Percentiles rank a stretch among this genome's conserved stretches.
These are phyloP conservation scores for Zhuqinia jingwanae DNA, from an alignment of 2,888 invertebrate genomes.

Conservation along the genomic window DNA sequence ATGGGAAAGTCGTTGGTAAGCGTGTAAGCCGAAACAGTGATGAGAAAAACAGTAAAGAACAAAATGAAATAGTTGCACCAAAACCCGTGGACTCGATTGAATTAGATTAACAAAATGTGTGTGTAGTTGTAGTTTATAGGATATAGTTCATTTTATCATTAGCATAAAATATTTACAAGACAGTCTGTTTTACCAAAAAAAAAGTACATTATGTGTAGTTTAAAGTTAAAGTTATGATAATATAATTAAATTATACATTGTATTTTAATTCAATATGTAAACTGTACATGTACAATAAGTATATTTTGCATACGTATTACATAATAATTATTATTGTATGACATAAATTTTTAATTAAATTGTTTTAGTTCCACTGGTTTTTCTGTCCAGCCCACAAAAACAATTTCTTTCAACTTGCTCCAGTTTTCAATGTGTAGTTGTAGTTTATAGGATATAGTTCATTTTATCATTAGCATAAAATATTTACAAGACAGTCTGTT, in stretches of 20 bases:
- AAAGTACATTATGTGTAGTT: too few species aligned
- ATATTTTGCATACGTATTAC: neutral
- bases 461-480: neutral
- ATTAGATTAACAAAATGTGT: slow-evolving; percentile 41
- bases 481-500: neutral
- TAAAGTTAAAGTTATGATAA: neutral
- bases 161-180: neutral
- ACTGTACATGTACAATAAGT: neutral
- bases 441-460: neutral
- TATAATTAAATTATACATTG: slow-evolving; percentile 2
- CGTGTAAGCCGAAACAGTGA: neutral
- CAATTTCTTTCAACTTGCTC: slow-evolving; percentile 80
- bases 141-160: neutral
- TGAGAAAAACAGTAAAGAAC: neutral
- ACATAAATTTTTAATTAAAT: slow-evolving; percentile 5
- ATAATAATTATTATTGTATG: neutral
- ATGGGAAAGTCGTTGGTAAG: slow-evolving; percentile 38
- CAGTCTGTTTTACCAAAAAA: slow-evolving; percentile 12
- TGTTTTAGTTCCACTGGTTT: slow-evolving; percentile 80
- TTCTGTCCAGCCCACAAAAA: slow-evolving; percentile 82
- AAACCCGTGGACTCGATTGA: slow-evolving; percentile 55
- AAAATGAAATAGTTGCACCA: neutral
- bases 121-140: neutral
- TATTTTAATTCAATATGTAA: too few species aligned
- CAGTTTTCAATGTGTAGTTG: slow-evolving; percentile 80